These are phyloP conservation scores for Thalassophryne amazonica DNA, from an alignment of 2,797 vertebrate genomes.

Conservation along the genomic window DNA sequence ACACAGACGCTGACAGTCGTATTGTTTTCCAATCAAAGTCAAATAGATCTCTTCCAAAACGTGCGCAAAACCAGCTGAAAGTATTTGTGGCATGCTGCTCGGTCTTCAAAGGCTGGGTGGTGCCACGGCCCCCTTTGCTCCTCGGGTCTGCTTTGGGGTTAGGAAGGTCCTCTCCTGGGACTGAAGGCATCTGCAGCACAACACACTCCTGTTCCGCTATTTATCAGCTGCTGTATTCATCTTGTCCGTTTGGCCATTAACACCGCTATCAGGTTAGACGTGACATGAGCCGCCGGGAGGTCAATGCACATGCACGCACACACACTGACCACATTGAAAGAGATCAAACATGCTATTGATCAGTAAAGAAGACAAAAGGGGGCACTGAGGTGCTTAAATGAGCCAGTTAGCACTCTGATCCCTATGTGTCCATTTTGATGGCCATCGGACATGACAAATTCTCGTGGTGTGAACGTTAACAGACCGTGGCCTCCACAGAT, in stretches of 20 bases:
- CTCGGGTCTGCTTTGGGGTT: constrained; percentile 64
- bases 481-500: constrained; percentile 28
- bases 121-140: constrained; percentile 59
- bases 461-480: constrained; percentile 35
- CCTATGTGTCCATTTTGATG: constrained; percentile 61
- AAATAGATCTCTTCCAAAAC: no score
- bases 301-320: constrained; percentile 34
- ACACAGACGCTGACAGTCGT: no score
- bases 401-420: constrained; percentile 49
- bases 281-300: constrained; percentile 46
- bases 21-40: no score
- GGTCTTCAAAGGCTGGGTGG: constrained; percentile 79
- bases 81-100: constrained; percentile 71
- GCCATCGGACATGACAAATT: constrained; percentile 44
- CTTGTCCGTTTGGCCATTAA: constrained; percentile 71
- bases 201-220: constrained; percentile 76
- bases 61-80: constrained; percentile 58
- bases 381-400: constrained; percentile 48
- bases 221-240: constrained; percentile 74
- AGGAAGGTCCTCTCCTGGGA: constrained; percentile 78
- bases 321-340: constrained; percentile 39
- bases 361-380: constrained; percentile 58
- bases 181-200: constrained; percentile 76
- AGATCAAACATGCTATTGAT: constrained; percentile 77
- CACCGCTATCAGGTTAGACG: constrained; percentile 69